Evolutionary conservation across 92 coral and sea anemone genomes (phyloP), one percentile per base, ranked within the genome.

Genomic region (Palythoa heliodiscus): DNA sequence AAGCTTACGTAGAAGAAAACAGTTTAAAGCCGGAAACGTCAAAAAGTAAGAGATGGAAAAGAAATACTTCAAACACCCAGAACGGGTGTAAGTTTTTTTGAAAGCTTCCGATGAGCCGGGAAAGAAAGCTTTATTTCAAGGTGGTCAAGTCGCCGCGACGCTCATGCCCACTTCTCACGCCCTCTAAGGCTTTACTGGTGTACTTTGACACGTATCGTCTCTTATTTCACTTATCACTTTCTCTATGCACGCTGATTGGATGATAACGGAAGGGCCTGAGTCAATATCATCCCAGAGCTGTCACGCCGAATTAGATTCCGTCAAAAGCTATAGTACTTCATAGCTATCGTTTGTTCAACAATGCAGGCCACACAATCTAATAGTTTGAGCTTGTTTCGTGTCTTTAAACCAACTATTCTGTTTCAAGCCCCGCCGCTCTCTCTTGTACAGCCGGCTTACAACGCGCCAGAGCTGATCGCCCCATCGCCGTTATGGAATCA

Each of bases 151-250:
- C 67, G 73, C 82, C 67, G 73, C 73, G 39, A 4, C 47, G 76
- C 89, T 89, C 93, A 91, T 81, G 91, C 92, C 96, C 92, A 83
- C 90, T 87, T 82, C 86, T 93, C 96, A 93, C 94, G 96, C 96
- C 96, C 92, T 82, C 89, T 89, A 86, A 91, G 88, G 92, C 87
- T 90, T 89, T 84, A 86, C 91, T 82, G 77, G 70, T 35, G 73
- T 60, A 75, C 74, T 78, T 88, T 86, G 89, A 90, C 86, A 89
- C 83, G 83, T 89, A 90, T 91, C 92, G 86, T 93, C 94, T 93
- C 92, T 89, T 82, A 89, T 91, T 93, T 88, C 96, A 91, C 82
- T 85, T 83, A 78, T 85, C 70, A 76, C 73, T 69, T 70, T 75
- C 82, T 77, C 80, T 71, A 38, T 40, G 91, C 68, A 12, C 25